Percentiles rank a stretch among this genome's conserved stretches.
These are phyloP conservation scores for Melanotus villosus DNA, from an alignment of 2,888 invertebrate genomes.

Conservation along the genomic window DNA sequence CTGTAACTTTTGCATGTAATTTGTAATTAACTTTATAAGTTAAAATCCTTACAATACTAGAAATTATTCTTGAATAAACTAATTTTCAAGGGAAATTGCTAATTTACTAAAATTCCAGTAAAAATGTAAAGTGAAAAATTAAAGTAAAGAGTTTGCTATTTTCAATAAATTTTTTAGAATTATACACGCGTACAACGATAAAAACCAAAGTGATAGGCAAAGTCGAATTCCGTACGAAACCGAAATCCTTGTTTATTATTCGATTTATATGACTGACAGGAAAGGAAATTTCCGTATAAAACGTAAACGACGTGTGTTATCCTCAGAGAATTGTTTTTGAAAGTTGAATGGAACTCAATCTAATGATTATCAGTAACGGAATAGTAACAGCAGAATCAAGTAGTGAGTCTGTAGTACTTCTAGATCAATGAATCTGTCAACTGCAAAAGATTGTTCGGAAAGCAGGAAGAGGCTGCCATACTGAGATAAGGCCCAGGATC, in stretches of 20 bases:
- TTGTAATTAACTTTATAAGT: no score
- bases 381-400: conserved; percentile 11
- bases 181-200: no score
- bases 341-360: conserved; percentile 5
- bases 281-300: background rate
- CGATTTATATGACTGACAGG: background rate
- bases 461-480: conserved; percentile 47
- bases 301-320: background rate
- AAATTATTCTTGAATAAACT: no score
- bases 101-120: no score
- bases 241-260: background rate
- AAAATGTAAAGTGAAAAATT: no score
- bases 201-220: no score
- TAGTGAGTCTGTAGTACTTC: conserved; percentile 42
- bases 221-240: no score
- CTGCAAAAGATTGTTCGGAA: conserved; percentile 52
- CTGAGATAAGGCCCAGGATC: conserved; percentile 33
- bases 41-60: no score
- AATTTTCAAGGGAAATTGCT: no score
- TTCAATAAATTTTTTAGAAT: no score
- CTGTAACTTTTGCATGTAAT: no score
- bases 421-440: conserved; percentile 54
- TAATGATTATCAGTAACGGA: conserved; percentile 9
- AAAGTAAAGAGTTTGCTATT: no score
- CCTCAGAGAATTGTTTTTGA: conserved; percentile 3